These are phyloP conservation scores for Limnephilus auricula DNA, from an alignment of 2,888 invertebrate species.

Conservation along the genomic window DNA sequence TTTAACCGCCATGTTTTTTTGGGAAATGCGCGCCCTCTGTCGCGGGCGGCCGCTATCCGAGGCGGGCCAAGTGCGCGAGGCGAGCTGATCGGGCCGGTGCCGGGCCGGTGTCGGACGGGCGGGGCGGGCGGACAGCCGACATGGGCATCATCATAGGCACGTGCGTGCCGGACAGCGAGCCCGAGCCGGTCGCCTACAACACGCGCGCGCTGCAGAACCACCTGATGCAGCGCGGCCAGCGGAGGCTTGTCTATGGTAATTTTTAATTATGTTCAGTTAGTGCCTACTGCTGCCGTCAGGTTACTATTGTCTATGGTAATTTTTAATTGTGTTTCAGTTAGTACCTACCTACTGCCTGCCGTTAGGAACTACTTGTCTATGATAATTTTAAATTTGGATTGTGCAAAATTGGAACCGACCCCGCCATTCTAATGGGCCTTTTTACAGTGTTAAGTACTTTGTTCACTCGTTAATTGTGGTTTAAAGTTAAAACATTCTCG, in stretches of 20 bases:
- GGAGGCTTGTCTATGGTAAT: slow-evolving; percentile 76
- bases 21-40: neutral
- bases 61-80: slow-evolving; percentile 5
- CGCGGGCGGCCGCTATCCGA: neutral
- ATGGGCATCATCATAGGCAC: slow-evolving; percentile 87
- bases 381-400: too few species aligned
- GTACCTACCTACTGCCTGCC: too few species aligned
- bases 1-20: slow-evolving; percentile 6
- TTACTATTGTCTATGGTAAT: too few species aligned
- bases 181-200: slow-evolving; percentile 76
- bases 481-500: too few species aligned
- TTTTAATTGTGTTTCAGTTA: too few species aligned
- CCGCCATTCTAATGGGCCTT: too few species aligned
- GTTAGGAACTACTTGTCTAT: too few species aligned
- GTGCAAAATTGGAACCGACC: too few species aligned
- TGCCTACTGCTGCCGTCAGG: too few species aligned
- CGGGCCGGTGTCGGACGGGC: slow-evolving; percentile 8
- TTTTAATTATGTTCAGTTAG: neutral
- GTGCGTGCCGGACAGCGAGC: slow-evolving; percentile 83
- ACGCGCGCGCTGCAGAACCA: slow-evolving; percentile 69
- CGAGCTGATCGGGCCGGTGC: slow-evolving; percentile 3
- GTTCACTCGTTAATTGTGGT: too few species aligned
- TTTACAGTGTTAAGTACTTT: too few species aligned
- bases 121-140: slow-evolving; percentile 42
- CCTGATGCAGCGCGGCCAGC: slow-evolving; percentile 67